A percentile compares a stretch with the other conserved stretches of the same genome.
Evolutionary conservation across 1,140 invertebrate species (phyloP).

Genomic region (Drosophila lacertosa): DNA sequence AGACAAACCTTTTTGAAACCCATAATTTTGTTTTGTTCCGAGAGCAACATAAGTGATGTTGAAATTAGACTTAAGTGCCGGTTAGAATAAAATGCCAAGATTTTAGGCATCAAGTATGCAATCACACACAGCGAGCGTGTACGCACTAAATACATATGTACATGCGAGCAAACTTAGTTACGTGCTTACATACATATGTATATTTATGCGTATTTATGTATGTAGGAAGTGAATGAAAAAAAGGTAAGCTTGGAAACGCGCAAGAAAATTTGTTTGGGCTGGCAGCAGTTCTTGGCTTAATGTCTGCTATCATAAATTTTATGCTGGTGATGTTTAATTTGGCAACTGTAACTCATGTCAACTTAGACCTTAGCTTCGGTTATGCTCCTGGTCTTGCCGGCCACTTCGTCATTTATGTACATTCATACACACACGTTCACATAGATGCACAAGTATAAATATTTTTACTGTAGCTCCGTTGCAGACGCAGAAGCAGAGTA

Average conservation of each 20-base stretch:
- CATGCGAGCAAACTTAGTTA: no score
- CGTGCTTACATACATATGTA: background rate
- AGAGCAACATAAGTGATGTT: constrained; percentile 12
- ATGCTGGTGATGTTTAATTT: constrained; percentile 79
- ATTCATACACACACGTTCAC: constrained; percentile 15
- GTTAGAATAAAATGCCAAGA: constrained; percentile 45
- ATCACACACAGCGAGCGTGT: background rate
- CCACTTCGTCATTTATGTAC: constrained; percentile 61
- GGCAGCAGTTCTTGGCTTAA: constrained; percentile 54
- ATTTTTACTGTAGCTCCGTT: constrained; percentile 48
- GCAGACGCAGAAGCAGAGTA: constrained; percentile 24
- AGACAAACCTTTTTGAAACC: background rate
- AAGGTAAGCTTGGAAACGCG: constrained; percentile 11
- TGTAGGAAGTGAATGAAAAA: background rate
- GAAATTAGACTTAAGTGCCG: constrained; percentile 43
- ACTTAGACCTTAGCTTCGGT: constrained; percentile 59
- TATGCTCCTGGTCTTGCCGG: constrained; percentile 7
- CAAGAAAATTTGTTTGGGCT: constrained; percentile 52
- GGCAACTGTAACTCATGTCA: constrained; percentile 79
- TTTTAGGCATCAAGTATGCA: constrained; percentile 19
- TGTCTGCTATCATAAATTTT: constrained; percentile 79
- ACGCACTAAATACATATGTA: constrained; percentile 19
- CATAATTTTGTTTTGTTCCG: background rate
- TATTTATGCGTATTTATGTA: background rate
- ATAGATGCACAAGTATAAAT: constrained; percentile 48